Evolutionary conservation across 92 coral and sea anemone species (phyloP).

Genomic region (Metridium senile): DNA sequence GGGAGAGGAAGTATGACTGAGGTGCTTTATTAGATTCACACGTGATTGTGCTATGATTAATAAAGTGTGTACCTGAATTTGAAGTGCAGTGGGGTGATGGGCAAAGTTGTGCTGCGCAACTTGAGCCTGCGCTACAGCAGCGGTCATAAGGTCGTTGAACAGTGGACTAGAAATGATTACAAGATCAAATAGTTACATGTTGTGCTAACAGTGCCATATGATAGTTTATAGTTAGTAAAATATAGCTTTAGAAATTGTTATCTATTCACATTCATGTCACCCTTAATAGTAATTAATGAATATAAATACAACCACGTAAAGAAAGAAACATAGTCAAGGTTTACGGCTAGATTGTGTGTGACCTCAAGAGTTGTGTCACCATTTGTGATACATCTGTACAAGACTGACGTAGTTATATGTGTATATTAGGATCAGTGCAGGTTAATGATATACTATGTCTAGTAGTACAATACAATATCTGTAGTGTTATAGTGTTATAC

Average conservation of each 20-base stretch:
- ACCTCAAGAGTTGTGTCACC: too few species aligned
- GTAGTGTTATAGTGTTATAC: constrained; percentile 29
- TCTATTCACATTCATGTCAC: too few species aligned
- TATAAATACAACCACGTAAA: too few species aligned
- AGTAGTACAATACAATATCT: too few species aligned
- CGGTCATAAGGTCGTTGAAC: constrained; percentile 82
- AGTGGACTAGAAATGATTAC: constrained; percentile 62
- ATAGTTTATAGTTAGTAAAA: background rate
- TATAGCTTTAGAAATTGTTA: too few species aligned
- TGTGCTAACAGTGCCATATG: constrained; percentile 13
- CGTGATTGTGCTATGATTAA: constrained; percentile 37
- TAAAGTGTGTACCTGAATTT: constrained; percentile 71
- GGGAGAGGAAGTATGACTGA: too few species aligned
- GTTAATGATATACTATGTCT: background rate
- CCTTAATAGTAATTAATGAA: too few species aligned
- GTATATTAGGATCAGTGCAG: background rate
- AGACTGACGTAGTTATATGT: too few species aligned
- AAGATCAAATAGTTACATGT: constrained; percentile 15
- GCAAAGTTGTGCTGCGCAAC: constrained; percentile 80
- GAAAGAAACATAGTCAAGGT: too few species aligned
- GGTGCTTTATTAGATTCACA: constrained; percentile 20
- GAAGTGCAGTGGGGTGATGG: constrained; percentile 80
- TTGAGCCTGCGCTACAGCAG: constrained; percentile 64
- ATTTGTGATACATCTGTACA: too few species aligned
- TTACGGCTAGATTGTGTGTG: too few species aligned